These are phyloP conservation scores for Epinotia nisella DNA, from an alignment of 2,888 invertebrate genomes.

Conservation along the genomic window DNA sequence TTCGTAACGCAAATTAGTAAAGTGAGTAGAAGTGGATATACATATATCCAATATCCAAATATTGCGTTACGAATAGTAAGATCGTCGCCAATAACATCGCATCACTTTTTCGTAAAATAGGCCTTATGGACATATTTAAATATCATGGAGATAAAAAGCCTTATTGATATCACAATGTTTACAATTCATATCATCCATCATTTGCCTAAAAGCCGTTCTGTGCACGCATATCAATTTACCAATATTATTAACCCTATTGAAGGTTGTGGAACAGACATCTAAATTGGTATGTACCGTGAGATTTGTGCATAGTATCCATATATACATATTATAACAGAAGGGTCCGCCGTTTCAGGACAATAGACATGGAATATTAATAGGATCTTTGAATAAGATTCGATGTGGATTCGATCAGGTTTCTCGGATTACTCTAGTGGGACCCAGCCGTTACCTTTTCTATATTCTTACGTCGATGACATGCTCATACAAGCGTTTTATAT, in stretches of 20 bases:
- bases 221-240: conserved; percentile 36
- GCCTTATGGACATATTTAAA: not conserved
- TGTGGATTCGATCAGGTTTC: conserved; percentile 15
- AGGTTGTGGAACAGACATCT: conserved; percentile 5
- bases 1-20: too few species aligned
- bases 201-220: conserved; percentile 42
- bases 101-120: not conserved
- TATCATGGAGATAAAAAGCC: not conserved
- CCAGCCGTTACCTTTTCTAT: not conserved
- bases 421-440: not conserved
- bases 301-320: conserved; percentile 6
- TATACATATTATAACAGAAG: conserved; percentile 4
- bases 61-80: too few species aligned
- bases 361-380: conserved; percentile 24
- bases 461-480: not conserved
- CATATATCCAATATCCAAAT: too few species aligned
- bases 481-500: not conserved
- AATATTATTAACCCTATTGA: conserved; percentile 33
- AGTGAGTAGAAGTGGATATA: too few species aligned
- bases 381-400: conserved; percentile 22
- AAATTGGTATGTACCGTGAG: conserved; percentile 1
- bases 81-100: too few species aligned
- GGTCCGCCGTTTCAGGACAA: conserved; percentile 8
- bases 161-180: conserved; percentile 19
- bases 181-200: conserved; percentile 31